Percentiles rank a stretch among this genome's conserved stretches.
Conservation (phyloP, 1,140 invertebrate genomes). For the Drosophila pseudoobscura region DNA sequence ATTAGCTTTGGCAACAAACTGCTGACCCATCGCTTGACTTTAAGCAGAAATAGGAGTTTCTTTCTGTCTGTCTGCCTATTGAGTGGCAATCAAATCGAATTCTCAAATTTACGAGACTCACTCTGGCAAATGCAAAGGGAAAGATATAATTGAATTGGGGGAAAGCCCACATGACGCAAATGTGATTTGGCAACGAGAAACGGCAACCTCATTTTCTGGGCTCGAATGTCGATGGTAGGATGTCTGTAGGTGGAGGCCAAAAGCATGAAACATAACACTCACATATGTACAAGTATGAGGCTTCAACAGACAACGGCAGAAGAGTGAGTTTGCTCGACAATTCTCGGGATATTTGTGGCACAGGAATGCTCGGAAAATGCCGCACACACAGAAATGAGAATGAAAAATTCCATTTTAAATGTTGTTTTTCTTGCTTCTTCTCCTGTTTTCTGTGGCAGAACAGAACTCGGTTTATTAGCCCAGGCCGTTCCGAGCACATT, state of each 20-base stretch:
- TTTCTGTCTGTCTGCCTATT: not conserved
- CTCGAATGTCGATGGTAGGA: constrained; percentile 15
- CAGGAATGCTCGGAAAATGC: constrained; percentile 5
- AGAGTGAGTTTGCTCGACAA: not conserved
- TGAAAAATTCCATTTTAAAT: constrained; percentile 45
- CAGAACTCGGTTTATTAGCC: constrained; percentile 28
- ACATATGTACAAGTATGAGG: constrained; percentile 12
- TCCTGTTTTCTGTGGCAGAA: constrained; percentile 1
- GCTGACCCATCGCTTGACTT: constrained; percentile 24
- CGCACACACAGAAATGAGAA: constrained; percentile 26
- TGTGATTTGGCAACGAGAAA: constrained; percentile 30
- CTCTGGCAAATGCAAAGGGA: not conserved
- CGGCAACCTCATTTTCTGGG: constrained; percentile 13
- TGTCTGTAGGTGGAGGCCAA: constrained; percentile 18
- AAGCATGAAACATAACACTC: constrained; percentile 58
- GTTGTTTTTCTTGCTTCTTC: constrained; percentile 14
- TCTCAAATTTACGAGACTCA: constrained; percentile 1
- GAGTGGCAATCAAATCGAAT: constrained; percentile 20
- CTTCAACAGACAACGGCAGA: not conserved
- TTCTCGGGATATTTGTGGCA: constrained; percentile 12
- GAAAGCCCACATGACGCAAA: constrained; percentile 39
- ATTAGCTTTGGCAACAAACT: constrained; percentile 15
- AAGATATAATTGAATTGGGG: constrained; percentile 36
- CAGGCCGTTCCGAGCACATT: not conserved
- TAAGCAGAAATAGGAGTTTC: constrained; percentile 2